Percentiles rank a stretch among this genome's conserved stretches.
Evolutionary conservation across 2,888 invertebrate species (phyloP).

Genomic region (Alentia gelatinosa): DNA sequence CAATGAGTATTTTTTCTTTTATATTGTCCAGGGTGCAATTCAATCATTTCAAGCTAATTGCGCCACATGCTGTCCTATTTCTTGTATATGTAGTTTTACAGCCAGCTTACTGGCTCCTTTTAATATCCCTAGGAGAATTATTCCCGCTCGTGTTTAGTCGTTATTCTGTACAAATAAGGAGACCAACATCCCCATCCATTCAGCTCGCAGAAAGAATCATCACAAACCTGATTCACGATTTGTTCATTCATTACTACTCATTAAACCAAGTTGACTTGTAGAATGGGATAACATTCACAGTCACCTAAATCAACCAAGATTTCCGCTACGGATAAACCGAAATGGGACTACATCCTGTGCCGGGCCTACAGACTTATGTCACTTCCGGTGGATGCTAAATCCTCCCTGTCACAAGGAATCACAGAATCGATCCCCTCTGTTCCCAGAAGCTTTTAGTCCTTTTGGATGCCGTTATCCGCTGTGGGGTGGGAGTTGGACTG

Average conservation of each 20-base stretch:
- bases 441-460: neutral
- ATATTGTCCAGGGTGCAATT: neutral
- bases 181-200: too few relatives aligned
- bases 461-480: neutral
- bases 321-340: neutral
- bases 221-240: too few relatives aligned
- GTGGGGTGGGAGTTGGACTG: neutral
- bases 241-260: too few relatives aligned
- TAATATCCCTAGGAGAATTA: neutral
- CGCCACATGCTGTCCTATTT: neutral
- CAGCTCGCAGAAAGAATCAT: too few relatives aligned
- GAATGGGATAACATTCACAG: too few relatives aligned
- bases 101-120: neutral
- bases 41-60: constrained; percentile 11
- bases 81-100: neutral
- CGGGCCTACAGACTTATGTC: neutral
- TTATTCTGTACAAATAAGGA: neutral
- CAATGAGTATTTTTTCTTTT: neutral
- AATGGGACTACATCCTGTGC: neutral
- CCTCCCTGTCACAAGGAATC: neutral
- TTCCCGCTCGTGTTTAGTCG: neutral
- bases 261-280: too few relatives aligned
- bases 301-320: neutral
- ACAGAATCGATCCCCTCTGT: neutral
- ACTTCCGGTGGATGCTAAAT: neutral